Evolutionary conservation across 1,140 invertebrate species (phyloP).

Genomic region (Tetragonula clypearis): DNA sequence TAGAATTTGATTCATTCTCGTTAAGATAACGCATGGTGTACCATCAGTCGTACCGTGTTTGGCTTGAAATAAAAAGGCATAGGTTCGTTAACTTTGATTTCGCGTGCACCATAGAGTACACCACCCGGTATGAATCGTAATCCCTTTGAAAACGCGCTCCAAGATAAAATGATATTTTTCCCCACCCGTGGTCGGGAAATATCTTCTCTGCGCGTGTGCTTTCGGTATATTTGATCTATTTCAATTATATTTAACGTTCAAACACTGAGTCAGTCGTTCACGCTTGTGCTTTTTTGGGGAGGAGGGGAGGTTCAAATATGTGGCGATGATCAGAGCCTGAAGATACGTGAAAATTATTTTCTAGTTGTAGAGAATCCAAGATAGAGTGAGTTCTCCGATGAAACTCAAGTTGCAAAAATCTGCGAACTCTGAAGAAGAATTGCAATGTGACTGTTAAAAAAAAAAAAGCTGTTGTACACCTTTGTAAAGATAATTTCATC

Average conservation of each 20-base stretch:
- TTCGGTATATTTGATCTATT: not conserved
- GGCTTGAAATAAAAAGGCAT: not conserved
- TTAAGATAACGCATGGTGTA: constrained; percentile 13
- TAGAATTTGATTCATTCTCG: constrained; percentile 27
- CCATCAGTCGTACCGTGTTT: not conserved
- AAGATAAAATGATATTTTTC: not conserved
- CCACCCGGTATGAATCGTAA: not conserved
- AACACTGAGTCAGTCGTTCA: not conserved
- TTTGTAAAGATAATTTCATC: not conserved
- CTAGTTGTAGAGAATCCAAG: not conserved
- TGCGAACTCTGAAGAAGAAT: not conserved
- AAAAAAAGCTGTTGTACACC: not conserved
- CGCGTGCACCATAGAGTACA: too few species aligned
- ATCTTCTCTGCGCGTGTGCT: not conserved
- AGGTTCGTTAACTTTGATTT: not conserved
- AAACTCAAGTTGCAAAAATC: too few species aligned
- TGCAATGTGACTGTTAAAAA: not conserved
- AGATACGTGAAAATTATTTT: not conserved
- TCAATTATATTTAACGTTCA: not conserved
- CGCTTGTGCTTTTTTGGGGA: not conserved
- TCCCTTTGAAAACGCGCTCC: not conserved
- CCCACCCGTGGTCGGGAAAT: too few species aligned
- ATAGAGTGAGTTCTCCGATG: too few species aligned
- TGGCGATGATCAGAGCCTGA: not conserved
- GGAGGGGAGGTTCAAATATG: not conserved